Evolutionary conservation across 2,888 invertebrate species (phyloP), one percentile per base, ranked within the genome.

Genomic region (Busseola fusca): DNA sequence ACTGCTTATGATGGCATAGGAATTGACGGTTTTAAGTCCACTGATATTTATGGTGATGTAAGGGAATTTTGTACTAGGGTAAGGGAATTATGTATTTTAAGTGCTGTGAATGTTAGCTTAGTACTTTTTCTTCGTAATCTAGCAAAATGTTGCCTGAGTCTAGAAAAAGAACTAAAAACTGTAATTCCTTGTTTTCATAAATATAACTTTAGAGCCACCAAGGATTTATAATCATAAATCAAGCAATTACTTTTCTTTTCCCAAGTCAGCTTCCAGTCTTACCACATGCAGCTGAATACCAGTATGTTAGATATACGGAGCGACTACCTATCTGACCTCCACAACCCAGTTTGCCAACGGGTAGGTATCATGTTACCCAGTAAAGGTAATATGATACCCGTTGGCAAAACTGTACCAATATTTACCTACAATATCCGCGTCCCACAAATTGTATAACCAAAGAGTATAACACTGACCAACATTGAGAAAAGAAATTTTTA

Each of bases 1-100:
- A 92, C 90, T 91, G 91, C 91, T 93, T 92, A 92, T 92, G 92
- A 92, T 90, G 91, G 91, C 90, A 92, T 88, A 92, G 91, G 91
- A 93, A 93, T 94, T 92, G 92, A 92, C 91, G 91, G 89, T 89
- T 89, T 87, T 89, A 90, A 91, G 89, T 89, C 86, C 90, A 87
- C 84, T 89, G 89, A 89, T 89, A 90, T 93, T 90, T 82, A 82
- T 90, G 87, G 85, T 89, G 90, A 90, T 90, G 86, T 83, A 80
- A 81, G 84, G 76, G 82, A 86, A 88, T 89, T 87, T 86, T 63
- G 48, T 63, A 58, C 57, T 59, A 60, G 77, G 75, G 75, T 57
- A 71, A 62, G 64, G 79, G 74, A 82, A 84, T 78, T 75, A 80
- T 25, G 10, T 69, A 42, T 50, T 80, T 64, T 18, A 64, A 58